Conservation (phyloP, 2,113 vertebrate species). For the Chlamydotis undulata region DNA sequence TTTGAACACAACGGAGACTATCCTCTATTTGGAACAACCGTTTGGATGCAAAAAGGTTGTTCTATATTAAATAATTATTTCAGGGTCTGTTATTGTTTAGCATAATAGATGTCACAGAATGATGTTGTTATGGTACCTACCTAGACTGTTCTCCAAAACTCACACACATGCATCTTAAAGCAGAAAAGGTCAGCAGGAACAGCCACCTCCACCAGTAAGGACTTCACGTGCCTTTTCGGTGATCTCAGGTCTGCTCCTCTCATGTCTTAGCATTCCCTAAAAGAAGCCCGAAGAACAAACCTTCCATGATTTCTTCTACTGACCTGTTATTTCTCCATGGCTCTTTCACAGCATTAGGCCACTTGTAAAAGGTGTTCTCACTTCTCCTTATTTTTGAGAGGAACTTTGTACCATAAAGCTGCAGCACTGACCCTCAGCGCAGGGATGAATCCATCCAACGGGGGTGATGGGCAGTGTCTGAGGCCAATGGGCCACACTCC, state of each 20-base stretch:
- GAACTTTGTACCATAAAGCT: not conserved
- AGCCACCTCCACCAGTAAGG: not conserved
- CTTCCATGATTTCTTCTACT: not conserved
- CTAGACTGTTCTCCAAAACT: not conserved
- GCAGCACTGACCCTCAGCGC: not conserved
- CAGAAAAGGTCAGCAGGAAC: not conserved
- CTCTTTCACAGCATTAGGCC: not conserved
- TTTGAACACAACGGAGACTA: not conserved
- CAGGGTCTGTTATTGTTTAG: not conserved
- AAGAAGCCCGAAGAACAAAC: not conserved
- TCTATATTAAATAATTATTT: accelerated
- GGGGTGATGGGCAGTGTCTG: too few species aligned
- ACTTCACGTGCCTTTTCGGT: not conserved
- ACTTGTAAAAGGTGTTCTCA: not conserved
- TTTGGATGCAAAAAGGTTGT: not conserved
- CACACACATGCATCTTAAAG: not conserved
- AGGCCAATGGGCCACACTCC: not conserved
- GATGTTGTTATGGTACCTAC: not conserved
- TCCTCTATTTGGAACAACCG: not conserved
- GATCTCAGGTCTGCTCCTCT: not conserved
- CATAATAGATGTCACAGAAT: not conserved
- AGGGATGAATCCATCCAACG: not conserved
- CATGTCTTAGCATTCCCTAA: not conserved
- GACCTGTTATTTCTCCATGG: not conserved
- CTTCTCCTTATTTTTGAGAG: not conserved